Base-by-base conservation (phyloP, 2,113 vertebrate species). In the Emydura subglobosa region DNA sequence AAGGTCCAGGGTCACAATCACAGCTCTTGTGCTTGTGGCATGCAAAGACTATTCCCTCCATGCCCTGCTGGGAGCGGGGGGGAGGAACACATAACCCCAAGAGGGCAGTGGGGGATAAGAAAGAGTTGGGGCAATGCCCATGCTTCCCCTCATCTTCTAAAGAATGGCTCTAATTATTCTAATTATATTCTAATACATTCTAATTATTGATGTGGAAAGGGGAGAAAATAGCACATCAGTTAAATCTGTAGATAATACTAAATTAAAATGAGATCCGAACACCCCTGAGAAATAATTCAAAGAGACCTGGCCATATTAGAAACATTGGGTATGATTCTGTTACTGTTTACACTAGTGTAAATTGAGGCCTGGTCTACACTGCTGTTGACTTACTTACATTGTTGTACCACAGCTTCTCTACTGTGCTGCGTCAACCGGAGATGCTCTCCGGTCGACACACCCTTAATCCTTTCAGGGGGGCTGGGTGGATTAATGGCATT, bases 211-310 rank as follows among this genome's bases (percentile, higher is more conserved):
- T 13, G n/a, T 7, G 12, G 65, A 29, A 95, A 10, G 81, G 21
- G 6, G 59, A 47, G 5, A 11, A 83, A 34, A 34, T 76, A 44
- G 51, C 3, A n/a, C 13, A 86, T 10, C 79, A 90, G 83, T 7
- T 68, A 17, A 76, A 79, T 90, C 79, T 90, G 11, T 11, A 83
- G 24, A 82, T 1, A 51, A 76, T 80, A 8, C 1, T 42, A 27
- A 34, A 5, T 10, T 24, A 7, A 0, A 1, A 80, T 5, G 19
- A 90, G 25, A 85, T 80, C 81, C 3, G 44, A 85, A 85, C 3
- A 0, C 0, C 83, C 47, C 21, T n/a, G 3, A 27, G 44, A 25
- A 81, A 2, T 1, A 34, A 8, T 14, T 65, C 61, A 2, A 76
- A 50, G 5, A 7, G 78, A 85, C 27, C 24, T 5, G n/a, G 2